Evolutionary conservation across 2,797 vertebrate genomes (phyloP).

Genomic region (Xerus rutilus): DNA sequence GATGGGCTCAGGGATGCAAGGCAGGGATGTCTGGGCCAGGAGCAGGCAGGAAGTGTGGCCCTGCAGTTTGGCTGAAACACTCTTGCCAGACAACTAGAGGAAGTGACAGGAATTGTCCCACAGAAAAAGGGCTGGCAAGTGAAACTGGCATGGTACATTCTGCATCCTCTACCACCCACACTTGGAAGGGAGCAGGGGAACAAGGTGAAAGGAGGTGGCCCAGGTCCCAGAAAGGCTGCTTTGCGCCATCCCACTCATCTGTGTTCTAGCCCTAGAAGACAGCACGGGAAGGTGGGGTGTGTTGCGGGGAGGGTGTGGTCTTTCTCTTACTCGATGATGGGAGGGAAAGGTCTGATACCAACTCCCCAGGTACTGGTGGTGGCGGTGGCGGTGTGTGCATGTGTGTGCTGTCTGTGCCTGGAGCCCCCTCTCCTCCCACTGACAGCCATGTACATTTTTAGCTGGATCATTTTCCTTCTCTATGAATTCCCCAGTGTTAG

Average conservation of each 20-base stretch:
- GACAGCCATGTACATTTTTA: slow-evolving; percentile 89
- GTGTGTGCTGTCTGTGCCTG: slow-evolving; percentile 74
- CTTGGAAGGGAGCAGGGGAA: neutral
- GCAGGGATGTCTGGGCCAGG: neutral
- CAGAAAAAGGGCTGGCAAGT: slow-evolving; percentile 3
- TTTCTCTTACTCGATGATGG: neutral
- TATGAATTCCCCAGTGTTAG: slow-evolving; percentile 81
- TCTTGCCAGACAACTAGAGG: neutral
- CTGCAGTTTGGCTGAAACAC: slow-evolving; percentile 1
- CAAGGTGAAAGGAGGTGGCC: neutral
- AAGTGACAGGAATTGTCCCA: neutral
- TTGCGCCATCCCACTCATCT: neutral
- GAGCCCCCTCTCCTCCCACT: slow-evolving; percentile 86
- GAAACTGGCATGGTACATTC: neutral
- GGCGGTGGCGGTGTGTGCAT: slow-evolving; percentile 39
- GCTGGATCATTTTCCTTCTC: slow-evolving; percentile 87
- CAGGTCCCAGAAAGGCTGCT: slow-evolving; percentile 4
- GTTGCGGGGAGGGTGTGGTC: too few relatives aligned
- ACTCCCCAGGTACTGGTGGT: slow-evolving; percentile 34
- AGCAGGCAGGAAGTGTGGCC: neutral
- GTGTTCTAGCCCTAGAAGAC: neutral
- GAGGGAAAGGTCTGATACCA: neutral
- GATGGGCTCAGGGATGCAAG: neutral
- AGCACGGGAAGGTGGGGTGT: neutral
- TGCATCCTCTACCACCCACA: neutral